These are phyloP conservation scores for Drosophila phalerata DNA, from an alignment of 2,888 invertebrate genomes.

Conservation along the genomic window DNA sequence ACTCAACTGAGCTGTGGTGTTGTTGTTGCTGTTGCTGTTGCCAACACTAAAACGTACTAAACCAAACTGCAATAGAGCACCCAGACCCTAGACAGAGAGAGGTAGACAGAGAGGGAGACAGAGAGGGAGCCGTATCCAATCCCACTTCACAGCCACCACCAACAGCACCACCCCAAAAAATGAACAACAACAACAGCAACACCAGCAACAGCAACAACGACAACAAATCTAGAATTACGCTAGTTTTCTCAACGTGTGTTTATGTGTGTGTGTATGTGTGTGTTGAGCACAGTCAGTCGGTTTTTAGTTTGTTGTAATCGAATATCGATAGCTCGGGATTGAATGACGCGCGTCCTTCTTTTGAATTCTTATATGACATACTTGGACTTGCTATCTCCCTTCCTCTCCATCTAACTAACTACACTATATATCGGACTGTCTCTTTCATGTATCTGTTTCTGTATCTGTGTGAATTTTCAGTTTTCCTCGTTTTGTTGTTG, in stretches of 20 bases:
- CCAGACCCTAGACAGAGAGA: constrained; percentile 32
- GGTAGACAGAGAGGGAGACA: constrained; percentile 8
- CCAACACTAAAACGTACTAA: constrained; percentile 66
- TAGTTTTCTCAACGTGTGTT: constrained; percentile 68
- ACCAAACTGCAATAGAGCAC: constrained; percentile 64
- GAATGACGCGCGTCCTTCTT: constrained; percentile 82
- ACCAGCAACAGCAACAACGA: constrained; percentile 57
- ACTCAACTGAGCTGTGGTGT: constrained; percentile 38
- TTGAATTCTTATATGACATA: constrained; percentile 80
- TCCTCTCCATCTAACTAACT: constrained; percentile 5
- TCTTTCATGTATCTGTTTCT: constrained; percentile 6
- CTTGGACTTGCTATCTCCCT: constrained; percentile 48
- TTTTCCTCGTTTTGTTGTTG: constrained; percentile 39
- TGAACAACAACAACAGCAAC: constrained; percentile 42
- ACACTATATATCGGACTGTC: background rate
- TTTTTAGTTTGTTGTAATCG: constrained; percentile 84
- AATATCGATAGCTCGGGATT: constrained; percentile 86
- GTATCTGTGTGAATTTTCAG: constrained; percentile 55
- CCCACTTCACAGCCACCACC: constrained; percentile 36
- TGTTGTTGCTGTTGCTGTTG: constrained; percentile 22
- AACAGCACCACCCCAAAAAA: constrained; percentile 66
- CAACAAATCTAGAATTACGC: constrained; percentile 77
- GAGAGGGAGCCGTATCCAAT: constrained; percentile 41
- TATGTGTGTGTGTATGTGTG: constrained; percentile 29
- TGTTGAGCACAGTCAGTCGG: constrained; percentile 68